Percentiles rank a stretch among this genome's conserved stretches.
These are phyloP conservation scores for Lysiphlebus fabarum DNA, from an alignment of 1,140 invertebrate genomes.

Conservation along the genomic window DNA sequence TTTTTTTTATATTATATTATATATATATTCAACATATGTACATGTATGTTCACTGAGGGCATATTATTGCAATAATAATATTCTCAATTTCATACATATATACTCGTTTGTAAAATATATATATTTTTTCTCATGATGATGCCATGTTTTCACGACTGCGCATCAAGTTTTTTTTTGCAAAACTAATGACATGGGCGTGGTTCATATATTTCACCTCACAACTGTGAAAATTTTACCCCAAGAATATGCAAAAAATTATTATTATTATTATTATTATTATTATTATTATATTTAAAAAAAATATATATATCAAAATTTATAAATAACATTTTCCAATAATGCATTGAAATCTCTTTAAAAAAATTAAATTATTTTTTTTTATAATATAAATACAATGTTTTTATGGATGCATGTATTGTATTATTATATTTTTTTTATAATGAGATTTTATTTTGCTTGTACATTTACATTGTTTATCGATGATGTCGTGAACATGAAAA, in stretches of 20 bases:
- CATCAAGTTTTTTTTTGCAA: conserved; percentile 22
- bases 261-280: too few species aligned
- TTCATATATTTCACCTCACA: conserved; percentile 22
- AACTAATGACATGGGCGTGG: conserved; percentile 38
- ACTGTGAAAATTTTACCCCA: conserved; percentile 16
- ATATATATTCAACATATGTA: too few species aligned
- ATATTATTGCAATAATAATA: neutral
- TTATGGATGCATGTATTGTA: too few species aligned
- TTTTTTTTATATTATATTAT: too few species aligned
- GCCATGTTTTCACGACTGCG: conserved; percentile 15
- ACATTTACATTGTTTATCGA: neutral
- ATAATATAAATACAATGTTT: too few species aligned
- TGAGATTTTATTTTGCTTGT: neutral
- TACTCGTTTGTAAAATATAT: neutral
- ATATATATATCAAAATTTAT: too few species aligned
- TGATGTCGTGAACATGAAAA: conserved; percentile 1
- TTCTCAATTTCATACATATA: neutral
- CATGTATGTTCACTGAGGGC: neutral
- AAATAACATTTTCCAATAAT: too few species aligned
- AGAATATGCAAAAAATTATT: conserved; percentile 7
- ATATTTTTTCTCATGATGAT: neutral
- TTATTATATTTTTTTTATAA: neutral
- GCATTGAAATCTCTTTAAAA: too few species aligned
- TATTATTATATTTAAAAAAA: too few species aligned
- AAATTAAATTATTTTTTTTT: too few species aligned